Conservation (phyloP, 2,113 vertebrate genomes). For the Lipophrys pholis region DNA sequence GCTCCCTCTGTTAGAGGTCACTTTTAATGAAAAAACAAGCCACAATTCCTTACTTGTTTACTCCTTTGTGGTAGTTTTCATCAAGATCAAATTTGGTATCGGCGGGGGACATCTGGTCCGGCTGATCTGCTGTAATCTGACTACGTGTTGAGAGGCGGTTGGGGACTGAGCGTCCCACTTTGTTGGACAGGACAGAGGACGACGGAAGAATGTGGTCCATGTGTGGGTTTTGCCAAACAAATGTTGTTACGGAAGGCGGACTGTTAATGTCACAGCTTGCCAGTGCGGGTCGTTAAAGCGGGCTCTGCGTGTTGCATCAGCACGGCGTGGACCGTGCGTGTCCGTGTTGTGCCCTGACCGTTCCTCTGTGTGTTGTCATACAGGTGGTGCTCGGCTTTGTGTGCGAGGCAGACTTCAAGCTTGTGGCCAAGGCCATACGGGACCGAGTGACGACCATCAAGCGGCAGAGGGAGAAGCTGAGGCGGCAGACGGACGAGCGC, state of each 20-base stretch:
- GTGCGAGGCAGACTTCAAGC: conserved; percentile 94
- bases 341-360: conserved; percentile 35
- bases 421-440: conserved; percentile 94
- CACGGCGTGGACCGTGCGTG: neutral
- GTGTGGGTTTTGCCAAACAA: conserved; percentile 12
- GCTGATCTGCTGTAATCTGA: conserved; percentile 64
- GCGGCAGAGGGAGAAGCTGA: conserved; percentile 91
- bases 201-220: neutral
- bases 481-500: conserved; percentile 77
- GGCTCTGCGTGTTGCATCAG: conserved; percentile 9
- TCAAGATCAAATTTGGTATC: conserved; percentile 79
- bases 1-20: conserved; percentile 62
- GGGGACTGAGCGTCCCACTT: conserved; percentile 21
- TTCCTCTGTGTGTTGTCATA: neutral
- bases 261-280: conserved; percentile 9
- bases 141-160: conserved; percentile 66
- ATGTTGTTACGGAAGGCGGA: neutral
- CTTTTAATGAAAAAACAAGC: conserved; percentile 75
- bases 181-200: no score
- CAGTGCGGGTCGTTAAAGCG: conserved; percentile 4
- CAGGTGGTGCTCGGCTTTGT: conserved; percentile 95
- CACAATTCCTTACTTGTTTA: conserved; percentile 64
- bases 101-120: conserved; percentile 45
- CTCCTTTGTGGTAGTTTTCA: conserved; percentile 72
- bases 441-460: conserved; percentile 92